These are phyloP conservation scores for Casuarius casuarius DNA, from an alignment of 2,113 vertebrate species.

Conservation along the genomic window DNA sequence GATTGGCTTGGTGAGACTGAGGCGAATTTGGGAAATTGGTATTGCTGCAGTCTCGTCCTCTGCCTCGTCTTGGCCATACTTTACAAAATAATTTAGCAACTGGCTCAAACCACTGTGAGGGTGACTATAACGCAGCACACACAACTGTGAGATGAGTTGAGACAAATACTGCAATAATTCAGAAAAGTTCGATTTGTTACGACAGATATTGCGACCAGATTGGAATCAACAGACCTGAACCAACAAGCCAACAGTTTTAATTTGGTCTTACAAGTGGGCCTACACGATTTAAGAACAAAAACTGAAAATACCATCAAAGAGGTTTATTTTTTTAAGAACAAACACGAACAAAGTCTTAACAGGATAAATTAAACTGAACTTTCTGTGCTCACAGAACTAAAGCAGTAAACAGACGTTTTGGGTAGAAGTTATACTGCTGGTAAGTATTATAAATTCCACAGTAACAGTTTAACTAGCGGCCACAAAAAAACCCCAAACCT, in stretches of 20 bases:
- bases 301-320: background rate
- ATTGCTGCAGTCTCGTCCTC: background rate
- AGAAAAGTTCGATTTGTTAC: background rate
- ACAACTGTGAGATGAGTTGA: background rate
- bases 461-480: background rate
- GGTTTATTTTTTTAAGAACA: background rate
- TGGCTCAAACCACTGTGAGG: background rate
- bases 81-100: background rate
- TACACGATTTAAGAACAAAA: background rate
- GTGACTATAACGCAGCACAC: background rate
- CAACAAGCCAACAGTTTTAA: background rate
- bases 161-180: background rate
- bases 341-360: background rate
- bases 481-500: background rate
- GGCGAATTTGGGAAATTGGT: fast-evolving
- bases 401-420: background rate
- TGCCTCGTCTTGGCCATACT: background rate
- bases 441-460: background rate
- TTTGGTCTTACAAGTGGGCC: background rate
- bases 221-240: background rate
- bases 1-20: background rate
- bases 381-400: background rate
- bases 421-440: background rate
- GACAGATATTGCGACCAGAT: background rate
- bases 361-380: background rate